A percentile compares a stretch with the other conserved stretches of the same genome.
Conservation (phyloP, 2,113 vertebrate genomes). For the Heterocephalus glaber region DNA sequence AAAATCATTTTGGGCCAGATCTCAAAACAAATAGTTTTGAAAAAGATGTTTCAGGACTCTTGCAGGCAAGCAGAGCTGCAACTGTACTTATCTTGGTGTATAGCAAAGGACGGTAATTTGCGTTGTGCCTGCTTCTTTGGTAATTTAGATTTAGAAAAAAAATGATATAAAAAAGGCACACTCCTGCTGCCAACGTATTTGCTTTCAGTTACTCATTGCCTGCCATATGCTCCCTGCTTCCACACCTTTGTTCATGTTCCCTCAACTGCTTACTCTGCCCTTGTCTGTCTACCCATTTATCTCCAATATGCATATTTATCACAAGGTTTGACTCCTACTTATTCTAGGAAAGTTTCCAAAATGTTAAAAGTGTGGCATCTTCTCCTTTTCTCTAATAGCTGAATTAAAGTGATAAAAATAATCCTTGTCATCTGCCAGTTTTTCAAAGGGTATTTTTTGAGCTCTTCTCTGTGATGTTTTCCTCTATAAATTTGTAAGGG, state of each 20-base stretch:
- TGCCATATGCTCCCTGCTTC: not conserved
- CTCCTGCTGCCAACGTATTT: not conserved
- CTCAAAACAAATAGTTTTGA: constrained; percentile 5
- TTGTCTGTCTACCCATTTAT: not conserved
- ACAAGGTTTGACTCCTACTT: not conserved
- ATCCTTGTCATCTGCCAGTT: not conserved
- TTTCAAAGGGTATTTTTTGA: not conserved
- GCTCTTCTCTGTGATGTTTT: not conserved
- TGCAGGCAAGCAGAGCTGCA: not conserved
- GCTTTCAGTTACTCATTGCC: not conserved
- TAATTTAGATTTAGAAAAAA: constrained; percentile 1
- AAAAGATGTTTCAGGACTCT: constrained; percentile 1
- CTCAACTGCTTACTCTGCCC: not conserved
- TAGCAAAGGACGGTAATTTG: not conserved
- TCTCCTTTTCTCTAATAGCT: not conserved
- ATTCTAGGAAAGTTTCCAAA: constrained; percentile 22
- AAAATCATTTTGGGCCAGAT: constrained; percentile 5
- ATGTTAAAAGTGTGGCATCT: not conserved
- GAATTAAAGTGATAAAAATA: constrained; percentile 30
- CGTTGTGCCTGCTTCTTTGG: not conserved
- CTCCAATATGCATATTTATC: not conserved
- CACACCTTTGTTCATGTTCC: not conserved
- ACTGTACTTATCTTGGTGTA: not conserved
- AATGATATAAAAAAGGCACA: not conserved
- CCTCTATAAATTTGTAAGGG: not conserved